Percentiles rank a stretch among this genome's conserved stretches.
These are phyloP conservation scores for Cryptotis parvus DNA, from an alignment of 2,113 vertebrate genomes.

Conservation along the genomic window DNA sequence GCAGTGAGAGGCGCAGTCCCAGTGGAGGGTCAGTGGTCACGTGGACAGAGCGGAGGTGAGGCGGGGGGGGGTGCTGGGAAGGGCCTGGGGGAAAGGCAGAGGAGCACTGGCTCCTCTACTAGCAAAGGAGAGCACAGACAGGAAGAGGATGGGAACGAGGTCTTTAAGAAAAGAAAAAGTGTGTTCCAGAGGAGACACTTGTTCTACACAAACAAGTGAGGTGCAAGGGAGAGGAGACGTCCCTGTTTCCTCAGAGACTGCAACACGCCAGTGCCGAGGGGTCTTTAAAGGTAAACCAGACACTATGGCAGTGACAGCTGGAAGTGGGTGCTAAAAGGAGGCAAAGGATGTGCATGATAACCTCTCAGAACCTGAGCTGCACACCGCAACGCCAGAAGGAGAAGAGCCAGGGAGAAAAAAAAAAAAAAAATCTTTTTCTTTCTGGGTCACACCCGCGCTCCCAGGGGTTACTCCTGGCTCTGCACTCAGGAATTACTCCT, in stretches of 20 bases:
- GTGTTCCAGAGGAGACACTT: no score
- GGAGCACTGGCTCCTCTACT: background rate
- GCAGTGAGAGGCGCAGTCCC: background rate
- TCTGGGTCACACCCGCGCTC: no score
- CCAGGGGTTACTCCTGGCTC: no score
- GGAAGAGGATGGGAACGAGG: background rate
- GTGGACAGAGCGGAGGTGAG: no score
- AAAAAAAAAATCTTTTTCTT: no score
- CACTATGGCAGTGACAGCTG: no score
- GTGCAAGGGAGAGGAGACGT: background rate
- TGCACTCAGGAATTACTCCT: no score
- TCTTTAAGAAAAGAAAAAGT: background rate
- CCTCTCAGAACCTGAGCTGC: no score
- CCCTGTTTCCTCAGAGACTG: background rate
- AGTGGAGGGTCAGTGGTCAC: rapidly evolving
- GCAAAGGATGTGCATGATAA: no score
- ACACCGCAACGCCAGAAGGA: no score
- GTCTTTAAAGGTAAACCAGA: background rate
- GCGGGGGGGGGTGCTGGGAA: background rate
- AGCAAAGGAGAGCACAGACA: background rate
- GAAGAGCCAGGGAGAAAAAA: no score
- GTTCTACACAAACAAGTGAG: background rate
- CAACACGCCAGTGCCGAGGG: background rate
- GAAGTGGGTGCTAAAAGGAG: no score
- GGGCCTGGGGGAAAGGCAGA: background rate